A percentile compares a stretch with the other conserved stretches of the same genome.
These are phyloP conservation scores for Bellardia pandia DNA, from an alignment of 2,888 invertebrate genomes.

Conservation along the genomic window DNA sequence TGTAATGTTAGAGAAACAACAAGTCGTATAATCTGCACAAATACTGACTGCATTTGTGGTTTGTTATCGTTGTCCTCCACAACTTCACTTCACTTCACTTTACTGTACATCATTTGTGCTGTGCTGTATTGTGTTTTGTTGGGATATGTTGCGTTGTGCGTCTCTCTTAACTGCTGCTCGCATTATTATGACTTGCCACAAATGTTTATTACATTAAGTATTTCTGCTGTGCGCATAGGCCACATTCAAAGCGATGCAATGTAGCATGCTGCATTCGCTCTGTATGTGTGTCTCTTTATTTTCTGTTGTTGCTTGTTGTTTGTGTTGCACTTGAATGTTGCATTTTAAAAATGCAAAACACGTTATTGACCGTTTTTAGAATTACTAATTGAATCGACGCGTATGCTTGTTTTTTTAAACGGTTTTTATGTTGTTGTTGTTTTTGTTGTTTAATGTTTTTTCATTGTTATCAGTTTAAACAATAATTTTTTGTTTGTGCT, in stretches of 20 bases:
- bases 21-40: conserved; percentile 28
- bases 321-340: conserved; percentile 53
- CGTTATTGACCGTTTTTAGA: conserved; percentile 82
- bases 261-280: conserved; percentile 12
- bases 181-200: conserved; percentile 69
- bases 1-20: conserved; percentile 20
- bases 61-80: conserved; percentile 3
- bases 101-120: conserved; percentile 24
- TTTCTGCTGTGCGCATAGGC: conserved; percentile 33
- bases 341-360: conserved; percentile 82
- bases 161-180: conserved; percentile 52
- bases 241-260: conserved; percentile 37
- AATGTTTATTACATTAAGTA: conserved; percentile 57
- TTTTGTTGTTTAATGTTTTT: conserved; percentile 49
- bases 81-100: not conserved
- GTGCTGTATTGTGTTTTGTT: not conserved
- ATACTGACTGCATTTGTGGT: conserved; percentile 23
- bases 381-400: conserved; percentile 84
- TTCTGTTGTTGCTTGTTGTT: conserved; percentile 10
- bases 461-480: conserved; percentile 73
- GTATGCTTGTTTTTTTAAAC: conserved; percentile 77
- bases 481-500: conserved; percentile 9
- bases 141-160: conserved; percentile 14
- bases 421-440: conserved; percentile 63
- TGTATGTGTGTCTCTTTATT: not conserved